A percentile compares a stretch with the other conserved stretches of the same genome.
phyloP scores from a whole-genome alignment of 2,888 invertebrate species.

The Venustoraphidia nigricollis region DNA sequence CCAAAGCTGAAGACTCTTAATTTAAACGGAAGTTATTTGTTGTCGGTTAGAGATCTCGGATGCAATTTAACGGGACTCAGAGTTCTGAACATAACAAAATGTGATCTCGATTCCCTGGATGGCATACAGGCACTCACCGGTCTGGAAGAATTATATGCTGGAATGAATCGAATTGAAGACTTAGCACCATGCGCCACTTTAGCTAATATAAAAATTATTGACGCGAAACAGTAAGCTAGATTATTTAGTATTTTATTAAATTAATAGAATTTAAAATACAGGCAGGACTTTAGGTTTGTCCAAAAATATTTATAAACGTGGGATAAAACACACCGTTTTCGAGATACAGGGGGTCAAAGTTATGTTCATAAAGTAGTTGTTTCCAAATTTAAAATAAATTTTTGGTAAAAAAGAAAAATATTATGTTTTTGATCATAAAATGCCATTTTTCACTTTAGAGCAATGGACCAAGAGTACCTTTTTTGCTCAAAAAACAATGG shows the following conservation, averaged over 20 bases:
- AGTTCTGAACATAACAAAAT: conserved; percentile 1
- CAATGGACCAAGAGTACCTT: too few relatives aligned
- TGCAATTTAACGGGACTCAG: background rate
- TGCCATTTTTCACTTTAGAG: too few relatives aligned
- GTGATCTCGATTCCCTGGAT: conserved; percentile 1
- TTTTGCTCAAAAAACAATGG: too few relatives aligned
- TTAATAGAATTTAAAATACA: too few relatives aligned
- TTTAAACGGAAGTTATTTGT: background rate
- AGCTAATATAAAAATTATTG: background rate
- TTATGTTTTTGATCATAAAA: too few relatives aligned
- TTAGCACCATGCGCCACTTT: background rate
- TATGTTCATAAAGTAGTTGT: too few relatives aligned
- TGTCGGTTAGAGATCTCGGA: conserved; percentile 1
- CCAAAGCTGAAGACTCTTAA: background rate
- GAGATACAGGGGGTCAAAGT: too few relatives aligned
- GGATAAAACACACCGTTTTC: too few relatives aligned
- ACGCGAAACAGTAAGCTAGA: background rate
- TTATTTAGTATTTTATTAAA: background rate
- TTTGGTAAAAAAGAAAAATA: too few relatives aligned
- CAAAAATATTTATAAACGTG: too few relatives aligned
- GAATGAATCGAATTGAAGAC: conserved; percentile 1
- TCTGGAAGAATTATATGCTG: conserved; percentile 3
- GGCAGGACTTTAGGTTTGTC: too few relatives aligned
- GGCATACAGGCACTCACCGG: background rate
- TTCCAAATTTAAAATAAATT: too few relatives aligned